These are phyloP conservation scores for Brachionus rotundiformis DNA, from an alignment of 1,140 invertebrate genomes.

Conservation along the genomic window DNA sequence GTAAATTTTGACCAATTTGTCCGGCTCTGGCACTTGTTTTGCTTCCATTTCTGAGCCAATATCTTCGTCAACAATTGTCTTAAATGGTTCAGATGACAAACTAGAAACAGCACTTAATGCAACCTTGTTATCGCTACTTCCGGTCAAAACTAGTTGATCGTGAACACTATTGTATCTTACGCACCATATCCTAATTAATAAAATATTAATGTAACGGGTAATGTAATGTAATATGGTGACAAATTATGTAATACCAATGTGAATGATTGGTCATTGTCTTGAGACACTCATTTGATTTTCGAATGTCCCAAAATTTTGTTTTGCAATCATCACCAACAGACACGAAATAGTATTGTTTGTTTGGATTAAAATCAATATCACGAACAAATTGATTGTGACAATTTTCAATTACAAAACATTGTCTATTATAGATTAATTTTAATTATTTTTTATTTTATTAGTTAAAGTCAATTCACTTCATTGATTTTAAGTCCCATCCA, in stretches of 20 bases:
- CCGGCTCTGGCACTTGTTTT: conserved; percentile 61
- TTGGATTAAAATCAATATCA: conserved; percentile 93
- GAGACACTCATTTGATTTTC: conserved; percentile 74
- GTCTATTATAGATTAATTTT: too few relatives aligned
- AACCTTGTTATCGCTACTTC: conserved; percentile 89
- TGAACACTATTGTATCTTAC: conserved; percentile 92
- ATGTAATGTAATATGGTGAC: too few relatives aligned
- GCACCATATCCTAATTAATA: conserved; percentile 78
- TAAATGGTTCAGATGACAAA: conserved; percentile 78
- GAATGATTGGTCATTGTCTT: conserved; percentile 84
- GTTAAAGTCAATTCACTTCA: conserved; percentile 55
- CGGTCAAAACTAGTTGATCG: conserved; percentile 90
- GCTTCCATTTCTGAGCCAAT: background rate
- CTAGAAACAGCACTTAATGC: conserved; percentile 81
- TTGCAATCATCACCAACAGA: conserved; percentile 92
- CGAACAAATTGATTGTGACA: conserved; percentile 84
- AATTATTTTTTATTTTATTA: too few relatives aligned
- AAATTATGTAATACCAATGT: conserved; percentile 86
- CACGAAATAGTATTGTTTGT: conserved; percentile 87
- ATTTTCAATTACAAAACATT: conserved; percentile 79
- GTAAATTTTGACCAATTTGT: conserved; percentile 81
- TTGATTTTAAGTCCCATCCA: conserved; percentile 48
- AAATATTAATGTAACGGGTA: conserved; percentile 38
- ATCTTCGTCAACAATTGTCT: conserved; percentile 56
- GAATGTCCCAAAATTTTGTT: conserved; percentile 91